Evolutionary conservation across 2,113 vertebrate species (phyloP).

Genomic region (Oriolus oriolus): DNA sequence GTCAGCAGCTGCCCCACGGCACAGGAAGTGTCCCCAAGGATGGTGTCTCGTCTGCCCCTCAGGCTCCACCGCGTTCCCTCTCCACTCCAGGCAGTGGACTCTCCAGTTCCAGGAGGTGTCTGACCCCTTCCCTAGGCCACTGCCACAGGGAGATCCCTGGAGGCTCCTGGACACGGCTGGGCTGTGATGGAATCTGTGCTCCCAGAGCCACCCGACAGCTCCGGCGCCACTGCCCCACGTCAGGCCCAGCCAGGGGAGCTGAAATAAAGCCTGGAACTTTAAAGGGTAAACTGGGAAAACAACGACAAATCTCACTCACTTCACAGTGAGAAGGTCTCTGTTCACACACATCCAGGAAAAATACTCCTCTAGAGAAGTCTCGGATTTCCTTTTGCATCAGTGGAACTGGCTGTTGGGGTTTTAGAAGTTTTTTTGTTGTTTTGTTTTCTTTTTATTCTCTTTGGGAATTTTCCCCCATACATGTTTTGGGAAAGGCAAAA

Average conservation of each 20-base stretch:
- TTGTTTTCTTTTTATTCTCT: no score
- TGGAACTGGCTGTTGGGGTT: no score
- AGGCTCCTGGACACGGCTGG: not conserved
- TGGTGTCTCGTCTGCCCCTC: not conserved
- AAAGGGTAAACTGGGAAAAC: not conserved
- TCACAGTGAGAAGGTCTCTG: not conserved
- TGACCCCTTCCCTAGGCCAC: not conserved
- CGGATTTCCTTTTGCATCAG: not conserved
- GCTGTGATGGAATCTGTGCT: fast-evolving
- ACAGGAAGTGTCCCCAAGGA: no score
- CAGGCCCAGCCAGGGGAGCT: not conserved
- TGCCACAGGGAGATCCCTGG: no score
- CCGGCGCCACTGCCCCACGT: fast-evolving
- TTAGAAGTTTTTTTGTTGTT: no score
- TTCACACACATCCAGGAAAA: not conserved
- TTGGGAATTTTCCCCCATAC: no score
- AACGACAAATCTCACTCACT: not conserved
- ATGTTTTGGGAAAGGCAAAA: no score
- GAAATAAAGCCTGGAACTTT: not conserved
- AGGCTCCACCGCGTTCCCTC: not conserved
- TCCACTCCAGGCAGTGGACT: not conserved
- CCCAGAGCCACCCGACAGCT: not conserved
- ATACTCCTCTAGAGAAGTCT: not conserved
- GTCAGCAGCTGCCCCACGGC: not conserved
- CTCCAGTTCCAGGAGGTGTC: not conserved